A percentile compares a stretch with the other conserved stretches of the same genome.
Evolutionary conservation across 2,113 vertebrate species (phyloP).

Genomic region (Pteruthius melanotis): DNA sequence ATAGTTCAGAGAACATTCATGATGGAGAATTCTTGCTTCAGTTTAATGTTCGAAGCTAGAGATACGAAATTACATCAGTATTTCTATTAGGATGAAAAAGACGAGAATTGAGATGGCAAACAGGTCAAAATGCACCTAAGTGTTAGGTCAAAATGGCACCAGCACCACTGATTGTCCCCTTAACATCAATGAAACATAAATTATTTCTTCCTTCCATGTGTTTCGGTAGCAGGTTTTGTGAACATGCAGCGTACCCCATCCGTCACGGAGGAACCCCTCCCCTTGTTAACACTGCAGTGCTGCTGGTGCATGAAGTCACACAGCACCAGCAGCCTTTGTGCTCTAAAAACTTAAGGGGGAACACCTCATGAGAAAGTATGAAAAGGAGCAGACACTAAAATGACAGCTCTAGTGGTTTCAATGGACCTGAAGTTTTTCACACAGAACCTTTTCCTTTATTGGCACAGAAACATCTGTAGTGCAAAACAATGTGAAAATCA

Average conservation of each 20-base stretch:
- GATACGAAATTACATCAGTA: rapidly evolving
- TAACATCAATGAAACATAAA: neutral
- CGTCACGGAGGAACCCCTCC: rapidly evolving
- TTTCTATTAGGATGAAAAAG: neutral
- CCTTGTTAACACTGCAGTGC: neutral
- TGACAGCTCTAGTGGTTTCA: neutral
- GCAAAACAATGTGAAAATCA: neutral
- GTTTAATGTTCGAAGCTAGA: neutral
- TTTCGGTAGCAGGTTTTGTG: neutral
- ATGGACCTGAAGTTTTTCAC: neutral
- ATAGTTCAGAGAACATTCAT: neutral
- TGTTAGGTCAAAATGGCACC: neutral
- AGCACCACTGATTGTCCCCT: neutral
- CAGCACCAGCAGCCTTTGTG: neutral
- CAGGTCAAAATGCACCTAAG: neutral
- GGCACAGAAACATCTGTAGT: neutral
- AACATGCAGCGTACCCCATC: neutral
- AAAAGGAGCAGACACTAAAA: neutral
- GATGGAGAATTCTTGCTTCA: neutral
- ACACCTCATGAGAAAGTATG: neutral
- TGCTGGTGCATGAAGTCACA: neutral
- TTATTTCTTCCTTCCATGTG: neutral
- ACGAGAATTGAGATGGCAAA: neutral
- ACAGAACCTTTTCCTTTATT: neutral
- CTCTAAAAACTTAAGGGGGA: neutral